phyloP scores from a whole-genome alignment of 2,113 vertebrate genomes.

The Empidonax traillii region DNA sequence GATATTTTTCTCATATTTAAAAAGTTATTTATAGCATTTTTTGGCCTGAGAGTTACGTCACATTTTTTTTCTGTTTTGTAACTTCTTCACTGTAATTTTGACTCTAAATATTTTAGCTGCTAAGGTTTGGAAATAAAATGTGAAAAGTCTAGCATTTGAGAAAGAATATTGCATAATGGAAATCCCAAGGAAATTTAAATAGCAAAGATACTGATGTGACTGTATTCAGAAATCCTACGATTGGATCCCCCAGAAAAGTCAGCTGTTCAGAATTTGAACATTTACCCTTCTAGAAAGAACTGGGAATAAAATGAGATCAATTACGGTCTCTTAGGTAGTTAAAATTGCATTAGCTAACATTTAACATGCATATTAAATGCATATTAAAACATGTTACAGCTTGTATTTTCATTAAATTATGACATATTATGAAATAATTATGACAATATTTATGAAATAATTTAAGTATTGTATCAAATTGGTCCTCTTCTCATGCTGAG shows the following conservation, averaged over 20 bases:
- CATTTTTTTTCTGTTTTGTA: not conserved
- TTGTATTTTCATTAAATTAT: not conserved
- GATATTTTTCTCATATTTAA: not conserved
- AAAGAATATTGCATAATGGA: not conserved
- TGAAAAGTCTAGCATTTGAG: not conserved
- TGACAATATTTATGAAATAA: not conserved
- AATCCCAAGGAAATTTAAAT: not conserved
- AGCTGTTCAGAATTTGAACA: not conserved
- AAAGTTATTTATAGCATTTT: not conserved
- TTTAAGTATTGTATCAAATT: not conserved
- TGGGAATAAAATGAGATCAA: not conserved
- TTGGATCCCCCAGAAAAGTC: not conserved
- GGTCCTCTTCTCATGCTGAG: not conserved
- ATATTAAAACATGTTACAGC: not conserved
- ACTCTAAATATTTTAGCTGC: not conserved
- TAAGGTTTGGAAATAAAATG: not conserved
- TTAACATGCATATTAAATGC: not conserved
- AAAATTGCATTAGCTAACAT: not conserved
- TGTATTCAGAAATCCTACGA: not conserved
- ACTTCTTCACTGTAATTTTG: not conserved
- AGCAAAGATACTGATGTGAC: not conserved
- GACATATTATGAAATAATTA: not conserved
- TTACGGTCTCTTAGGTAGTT: not conserved
- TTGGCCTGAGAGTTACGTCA: not conserved
- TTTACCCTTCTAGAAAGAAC: not conserved